A percentile compares a stretch with the other conserved stretches of the same genome.
phyloP scores from a whole-genome alignment of 2,888 invertebrate species.

The Hypomecis punctinalis region DNA sequence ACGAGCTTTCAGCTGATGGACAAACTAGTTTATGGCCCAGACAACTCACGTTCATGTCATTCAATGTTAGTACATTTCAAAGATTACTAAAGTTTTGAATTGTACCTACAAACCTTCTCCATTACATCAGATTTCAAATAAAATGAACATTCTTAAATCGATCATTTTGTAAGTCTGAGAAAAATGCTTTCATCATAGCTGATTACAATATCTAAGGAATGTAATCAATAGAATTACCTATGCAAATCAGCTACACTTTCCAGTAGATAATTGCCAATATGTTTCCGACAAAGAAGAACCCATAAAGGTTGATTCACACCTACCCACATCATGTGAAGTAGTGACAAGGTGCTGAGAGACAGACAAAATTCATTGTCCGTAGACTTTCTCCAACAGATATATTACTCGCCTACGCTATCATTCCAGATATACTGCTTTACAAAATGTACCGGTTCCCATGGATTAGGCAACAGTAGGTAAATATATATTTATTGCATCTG shows the following conservation, averaged over 20 bases:
- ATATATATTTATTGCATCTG: constrained; percentile 8
- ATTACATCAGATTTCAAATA: no score
- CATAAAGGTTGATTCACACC: neutral
- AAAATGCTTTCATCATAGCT: no score
- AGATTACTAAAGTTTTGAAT: no score
- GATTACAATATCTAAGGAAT: no score
- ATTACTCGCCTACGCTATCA: constrained; percentile 3
- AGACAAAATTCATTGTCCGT: neutral
- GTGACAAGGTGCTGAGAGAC: neutral
- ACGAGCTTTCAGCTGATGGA: no score
- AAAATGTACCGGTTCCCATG: constrained; percentile 7
- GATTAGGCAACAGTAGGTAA: neutral
- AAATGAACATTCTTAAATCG: no score
- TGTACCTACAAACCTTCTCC: no score
- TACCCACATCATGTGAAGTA: neutral
- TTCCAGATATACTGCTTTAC: constrained; percentile 2
- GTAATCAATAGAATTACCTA: neutral
- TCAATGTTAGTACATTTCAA: no score
- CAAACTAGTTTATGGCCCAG: no score
- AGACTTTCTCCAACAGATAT: neutral
- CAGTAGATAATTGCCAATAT: neutral
- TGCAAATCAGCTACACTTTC: neutral
- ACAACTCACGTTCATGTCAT: no score
- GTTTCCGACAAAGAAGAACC: neutral
- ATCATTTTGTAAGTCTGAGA: no score